These are phyloP conservation scores for Alloscopus bannaensis DNA, from an alignment of 2,888 invertebrate genomes.

Conservation along the genomic window DNA sequence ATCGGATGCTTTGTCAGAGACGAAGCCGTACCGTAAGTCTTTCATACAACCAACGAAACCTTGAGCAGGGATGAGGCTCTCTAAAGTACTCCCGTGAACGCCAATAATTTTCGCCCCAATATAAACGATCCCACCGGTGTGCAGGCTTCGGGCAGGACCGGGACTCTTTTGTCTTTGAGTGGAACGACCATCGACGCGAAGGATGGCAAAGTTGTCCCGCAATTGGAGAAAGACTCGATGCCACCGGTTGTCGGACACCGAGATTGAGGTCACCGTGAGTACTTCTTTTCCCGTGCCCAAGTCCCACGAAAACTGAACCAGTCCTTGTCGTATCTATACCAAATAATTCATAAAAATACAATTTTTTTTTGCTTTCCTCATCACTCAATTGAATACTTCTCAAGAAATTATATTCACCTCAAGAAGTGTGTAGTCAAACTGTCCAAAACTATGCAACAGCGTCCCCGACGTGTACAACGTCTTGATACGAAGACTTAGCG, in stretches of 20 bases:
- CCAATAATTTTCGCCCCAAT: slow-evolving; percentile 72
- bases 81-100: slow-evolving; percentile 67
- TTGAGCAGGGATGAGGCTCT: slow-evolving; percentile 75
- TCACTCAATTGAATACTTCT: too few species aligned
- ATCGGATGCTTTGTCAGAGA: slow-evolving; percentile 73
- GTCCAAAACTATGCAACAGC: slow-evolving; percentile 89
- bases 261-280: slow-evolving; percentile 85
- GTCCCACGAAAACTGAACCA: slow-evolving; percentile 92
- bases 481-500: slow-evolving; percentile 86
- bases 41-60: slow-evolving; percentile 96
- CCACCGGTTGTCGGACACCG: slow-evolving; percentile 90
- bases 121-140: slow-evolving; percentile 71
- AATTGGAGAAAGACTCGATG: slow-evolving; percentile 79
- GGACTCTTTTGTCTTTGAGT: slow-evolving; percentile 71
- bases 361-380: too few species aligned
- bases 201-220: slow-evolving; percentile 71
- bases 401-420: slow-evolving; percentile 81
- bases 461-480: slow-evolving; percentile 90
- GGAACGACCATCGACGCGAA: slow-evolving; percentile 72
- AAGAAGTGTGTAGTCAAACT: slow-evolving; percentile 91
- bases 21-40: slow-evolving; percentile 86
- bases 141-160: slow-evolving; percentile 71
- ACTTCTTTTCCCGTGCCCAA: slow-evolving; percentile 93
- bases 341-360: slow-evolving; percentile 12
- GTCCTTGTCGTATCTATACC: slow-evolving; percentile 84